These are phyloP conservation scores for Sarotherodon lohbergeri DNA, from an alignment of 2,113 vertebrate species.

Conservation along the genomic window DNA sequence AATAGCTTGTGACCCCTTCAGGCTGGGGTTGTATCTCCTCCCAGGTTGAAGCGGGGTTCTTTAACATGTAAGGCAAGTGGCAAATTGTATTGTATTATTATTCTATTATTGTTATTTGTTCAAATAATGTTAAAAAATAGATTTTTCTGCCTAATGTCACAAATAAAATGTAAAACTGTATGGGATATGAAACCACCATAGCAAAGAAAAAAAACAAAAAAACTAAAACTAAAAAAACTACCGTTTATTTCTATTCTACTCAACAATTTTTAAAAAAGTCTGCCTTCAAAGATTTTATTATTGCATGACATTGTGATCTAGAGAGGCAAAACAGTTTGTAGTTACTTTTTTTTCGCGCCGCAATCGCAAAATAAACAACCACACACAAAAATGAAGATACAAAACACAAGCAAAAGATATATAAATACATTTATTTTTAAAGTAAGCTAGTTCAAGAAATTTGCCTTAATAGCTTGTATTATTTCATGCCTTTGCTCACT, in stretches of 20 bases:
- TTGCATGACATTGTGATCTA: not conserved
- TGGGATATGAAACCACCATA: not conserved
- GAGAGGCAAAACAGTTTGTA: not conserved
- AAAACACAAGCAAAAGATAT: not conserved
- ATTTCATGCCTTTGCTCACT: not conserved
- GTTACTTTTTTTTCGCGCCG: not conserved
- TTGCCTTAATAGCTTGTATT: not conserved
- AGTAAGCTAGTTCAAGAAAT: not conserved
- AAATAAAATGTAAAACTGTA: not conserved
- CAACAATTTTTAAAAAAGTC: no score
- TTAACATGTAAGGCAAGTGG: not conserved
- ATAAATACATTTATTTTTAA: not conserved
- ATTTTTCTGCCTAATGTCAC: not conserved
- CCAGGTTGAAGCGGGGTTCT: not conserved
- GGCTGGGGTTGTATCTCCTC: not conserved
- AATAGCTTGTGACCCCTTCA: not conserved
- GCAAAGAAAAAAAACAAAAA: not conserved
- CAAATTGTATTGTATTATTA: not conserved
- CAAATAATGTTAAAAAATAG: not conserved
- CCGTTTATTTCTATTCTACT: not conserved
- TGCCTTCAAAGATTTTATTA: not conserved
- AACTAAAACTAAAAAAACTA: not conserved
- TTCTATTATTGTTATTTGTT: not conserved
- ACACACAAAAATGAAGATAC: not conserved
- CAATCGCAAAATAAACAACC: not conserved